phyloP scores from a whole-genome alignment of 2,113 vertebrate species.

The Pterocles gutturalis region DNA sequence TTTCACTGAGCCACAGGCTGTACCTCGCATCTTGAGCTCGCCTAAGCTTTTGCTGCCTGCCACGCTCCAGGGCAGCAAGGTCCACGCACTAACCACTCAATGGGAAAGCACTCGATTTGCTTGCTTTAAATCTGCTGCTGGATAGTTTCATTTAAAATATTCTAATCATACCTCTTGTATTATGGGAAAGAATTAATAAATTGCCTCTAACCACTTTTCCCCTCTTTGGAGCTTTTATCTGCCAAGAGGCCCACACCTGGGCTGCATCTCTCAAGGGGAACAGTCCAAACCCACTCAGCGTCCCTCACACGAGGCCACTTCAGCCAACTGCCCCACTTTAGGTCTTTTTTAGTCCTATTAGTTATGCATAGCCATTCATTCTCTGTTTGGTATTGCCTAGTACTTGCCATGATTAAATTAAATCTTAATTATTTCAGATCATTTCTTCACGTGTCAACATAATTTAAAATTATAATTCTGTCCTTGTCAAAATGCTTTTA shows the following conservation, averaged over 20 bases:
- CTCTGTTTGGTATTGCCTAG: not conserved
- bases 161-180: not conserved
- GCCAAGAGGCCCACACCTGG: fast-evolving
- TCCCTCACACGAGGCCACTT: fast-evolving
- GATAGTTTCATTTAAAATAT: not conserved
- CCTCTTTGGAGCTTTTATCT: not conserved
- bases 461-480: not conserved
- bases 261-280: not conserved
- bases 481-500: not conserved
- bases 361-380: not conserved
- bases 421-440: not conserved
- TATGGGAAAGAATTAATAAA: not conserved
- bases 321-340: not conserved
- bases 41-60: not conserved
- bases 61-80: fast-evolving
- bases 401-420: not conserved
- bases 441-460: not conserved
- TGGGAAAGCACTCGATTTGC: not conserved
- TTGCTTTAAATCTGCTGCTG: not conserved
- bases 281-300: not conserved
- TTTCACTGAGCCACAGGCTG: fast-evolving
- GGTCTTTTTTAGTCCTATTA: not conserved
- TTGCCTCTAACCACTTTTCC: not conserved
- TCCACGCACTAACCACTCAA: fast-evolving
- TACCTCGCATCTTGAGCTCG: not conserved